phyloP scores from a whole-genome alignment of 2,113 vertebrate genomes.

The Lophotis ruficrista region DNA sequence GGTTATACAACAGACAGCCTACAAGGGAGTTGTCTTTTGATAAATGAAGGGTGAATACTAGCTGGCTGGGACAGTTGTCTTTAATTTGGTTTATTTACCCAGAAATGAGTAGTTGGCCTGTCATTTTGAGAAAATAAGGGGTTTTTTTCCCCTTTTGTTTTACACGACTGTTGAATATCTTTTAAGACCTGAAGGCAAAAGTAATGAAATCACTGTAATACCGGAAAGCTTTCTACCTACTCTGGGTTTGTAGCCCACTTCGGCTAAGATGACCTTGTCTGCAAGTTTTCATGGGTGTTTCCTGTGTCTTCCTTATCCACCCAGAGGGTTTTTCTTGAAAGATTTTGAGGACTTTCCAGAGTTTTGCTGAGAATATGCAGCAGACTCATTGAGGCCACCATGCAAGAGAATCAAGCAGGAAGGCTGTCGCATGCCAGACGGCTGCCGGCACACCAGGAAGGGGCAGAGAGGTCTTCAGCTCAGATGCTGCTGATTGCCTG shows the following conservation, averaged over 20 bases:
- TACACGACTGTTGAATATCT: neutral
- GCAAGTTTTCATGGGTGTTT: neutral
- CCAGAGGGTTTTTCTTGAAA: neutral
- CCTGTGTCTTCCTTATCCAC: neutral
- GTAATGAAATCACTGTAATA: neutral
- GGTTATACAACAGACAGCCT: neutral
- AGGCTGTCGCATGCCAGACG: accelerated
- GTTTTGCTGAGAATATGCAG: neutral
- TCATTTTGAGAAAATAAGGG: neutral
- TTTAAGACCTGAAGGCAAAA: neutral
- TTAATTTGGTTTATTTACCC: neutral
- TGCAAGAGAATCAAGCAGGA: neutral
- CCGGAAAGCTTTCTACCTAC: neutral
- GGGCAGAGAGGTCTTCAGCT: neutral
- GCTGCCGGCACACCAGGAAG: neutral
- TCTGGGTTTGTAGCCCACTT: neutral
- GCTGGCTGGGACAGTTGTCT: neutral
- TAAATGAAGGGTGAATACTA: neutral
- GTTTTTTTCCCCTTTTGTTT: neutral
- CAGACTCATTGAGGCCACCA: neutral
- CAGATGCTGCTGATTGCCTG: neutral
- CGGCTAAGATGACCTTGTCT: neutral
- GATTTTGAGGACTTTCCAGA: neutral
- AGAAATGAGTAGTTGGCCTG: neutral
- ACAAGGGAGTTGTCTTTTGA: neutral